Percentiles rank a stretch among this genome's conserved stretches.
Evolutionary conservation across 2,888 invertebrate species (phyloP).

Genomic region (Teleogryllus oceanicus): DNA sequence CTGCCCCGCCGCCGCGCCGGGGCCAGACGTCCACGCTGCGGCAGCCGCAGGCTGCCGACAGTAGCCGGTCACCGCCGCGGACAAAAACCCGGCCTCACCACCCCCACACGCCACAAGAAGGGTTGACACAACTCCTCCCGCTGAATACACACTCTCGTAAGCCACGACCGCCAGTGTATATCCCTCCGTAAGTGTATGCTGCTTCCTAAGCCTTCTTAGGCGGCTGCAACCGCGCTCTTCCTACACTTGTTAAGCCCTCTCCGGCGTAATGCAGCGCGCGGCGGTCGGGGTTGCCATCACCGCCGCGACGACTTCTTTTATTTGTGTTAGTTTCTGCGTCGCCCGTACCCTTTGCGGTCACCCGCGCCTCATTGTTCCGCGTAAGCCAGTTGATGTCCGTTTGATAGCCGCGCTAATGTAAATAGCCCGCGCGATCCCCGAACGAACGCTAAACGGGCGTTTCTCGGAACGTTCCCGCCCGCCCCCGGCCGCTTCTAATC

Average conservation of each 20-base stretch:
- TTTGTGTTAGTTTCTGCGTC: background rate
- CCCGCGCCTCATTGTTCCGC: background rate
- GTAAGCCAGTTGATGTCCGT: background rate
- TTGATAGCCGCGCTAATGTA: slow-evolving; percentile 8
- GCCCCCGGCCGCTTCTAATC: no score
- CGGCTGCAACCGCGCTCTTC: background rate
- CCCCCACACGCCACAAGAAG: background rate
- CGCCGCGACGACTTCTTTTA: background rate
- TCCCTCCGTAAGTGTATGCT: background rate
- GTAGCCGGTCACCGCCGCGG: background rate
- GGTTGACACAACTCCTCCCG: background rate
- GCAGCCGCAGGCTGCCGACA: no score
- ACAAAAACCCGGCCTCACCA: background rate
- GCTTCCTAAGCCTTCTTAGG: background rate
- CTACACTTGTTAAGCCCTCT: slow-evolving; percentile 7
- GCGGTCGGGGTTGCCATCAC: background rate
- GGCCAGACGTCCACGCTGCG: no score
- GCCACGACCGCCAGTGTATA: background rate
- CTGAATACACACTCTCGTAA: background rate
- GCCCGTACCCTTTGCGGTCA: background rate
- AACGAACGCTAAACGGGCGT: background rate
- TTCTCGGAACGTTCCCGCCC: background rate
- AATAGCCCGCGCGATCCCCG: background rate
- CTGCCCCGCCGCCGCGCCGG: no score
- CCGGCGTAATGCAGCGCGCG: background rate